Base-by-base conservation (phyloP, 2,113 vertebrate genomes). In the Salvelinus namaycush region DNA sequence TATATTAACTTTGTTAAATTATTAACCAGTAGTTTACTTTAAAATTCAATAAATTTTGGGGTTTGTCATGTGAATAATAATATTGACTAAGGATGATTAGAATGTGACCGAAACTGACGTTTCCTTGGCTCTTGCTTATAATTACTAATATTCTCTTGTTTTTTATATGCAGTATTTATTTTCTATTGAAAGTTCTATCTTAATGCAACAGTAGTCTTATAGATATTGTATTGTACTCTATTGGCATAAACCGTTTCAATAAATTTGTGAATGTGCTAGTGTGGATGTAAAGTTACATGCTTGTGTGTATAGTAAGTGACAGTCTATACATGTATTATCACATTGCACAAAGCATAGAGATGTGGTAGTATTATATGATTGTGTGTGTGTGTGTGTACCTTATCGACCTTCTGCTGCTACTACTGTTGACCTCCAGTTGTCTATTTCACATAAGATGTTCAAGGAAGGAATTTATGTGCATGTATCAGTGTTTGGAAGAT, bases 81-180 rank as follows among this genome's bases (percentile, higher is more conserved):
- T 20, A 57, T 57, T 57, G 16, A 57, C 54, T 20, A 57, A 57
- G 20, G 18, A 57, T 57, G 65, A 6, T 27, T 67, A 67, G 65
- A 67, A 29, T 31, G 65, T 67, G 13, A 27, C 11, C 22, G 2
- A 29, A 13, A 31, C 27, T 20, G 14, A 67, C 27, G 14, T 67
- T 67, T 67, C 65, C 27, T 67, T 67, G 27, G 62, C 9, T 26
- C 22, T 67, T 67, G 24, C 24, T 67, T 29, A 67, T 67, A 67
- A 31, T 67, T 5, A 31, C 16, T 12, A 3, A 44, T 44, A 11
- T 44, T 67, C 65, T 67, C 65, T 67, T 67, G 62, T 22, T 65
- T 65, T 65, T 65, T 3, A 65, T 65, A 65, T 27, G 4, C 26
- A 1, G 62, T 16, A 12, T 65, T 65, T 12, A 0, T 65, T 65